These are phyloP conservation scores for Electrona antarctica DNA, from an alignment of 2,113 vertebrate species.

Conservation along the genomic window DNA sequence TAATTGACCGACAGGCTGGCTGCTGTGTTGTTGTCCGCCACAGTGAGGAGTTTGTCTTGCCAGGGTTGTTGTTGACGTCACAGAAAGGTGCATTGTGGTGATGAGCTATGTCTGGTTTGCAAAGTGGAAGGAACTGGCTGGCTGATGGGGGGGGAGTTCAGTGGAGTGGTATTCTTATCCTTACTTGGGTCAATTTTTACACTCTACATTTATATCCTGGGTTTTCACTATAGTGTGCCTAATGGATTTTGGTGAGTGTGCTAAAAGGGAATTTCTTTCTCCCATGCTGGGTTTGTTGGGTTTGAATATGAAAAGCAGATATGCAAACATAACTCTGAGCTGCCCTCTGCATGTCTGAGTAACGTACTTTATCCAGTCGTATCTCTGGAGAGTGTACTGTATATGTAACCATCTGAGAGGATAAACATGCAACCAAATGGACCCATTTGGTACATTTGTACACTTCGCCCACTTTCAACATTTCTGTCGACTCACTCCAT, in stretches of 20 bases:
- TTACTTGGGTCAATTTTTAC: too few species aligned
- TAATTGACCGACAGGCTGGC: conserved; percentile 59
- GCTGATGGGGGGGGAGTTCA: too few species aligned
- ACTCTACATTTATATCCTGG: too few species aligned
- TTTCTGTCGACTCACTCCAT: not conserved
- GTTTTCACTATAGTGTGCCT: too few species aligned
- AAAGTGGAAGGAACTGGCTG: not conserved
- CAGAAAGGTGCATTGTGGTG: conserved; percentile 38
- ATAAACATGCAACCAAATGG: too few species aligned
- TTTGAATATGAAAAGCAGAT: conserved; percentile 62
- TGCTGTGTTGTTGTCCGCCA: conserved; percentile 39
- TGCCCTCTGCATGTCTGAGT: not conserved
- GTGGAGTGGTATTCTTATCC: too few species aligned
- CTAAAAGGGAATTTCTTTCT: not conserved
- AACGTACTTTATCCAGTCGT: not conserved
- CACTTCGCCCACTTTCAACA: too few species aligned
- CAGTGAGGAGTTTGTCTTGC: conserved; percentile 44
- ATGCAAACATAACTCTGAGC: conserved; percentile 37
- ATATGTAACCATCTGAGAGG: too few species aligned
- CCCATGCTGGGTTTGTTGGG: not conserved
- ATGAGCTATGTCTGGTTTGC: conserved; percentile 28
- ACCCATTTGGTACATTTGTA: too few species aligned
- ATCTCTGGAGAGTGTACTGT: not conserved
- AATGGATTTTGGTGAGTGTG: not conserved
- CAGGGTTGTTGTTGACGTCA: conserved; percentile 8